phyloP scores from a whole-genome alignment of 2,113 vertebrate species.

The Scortum barcoo region DNA sequence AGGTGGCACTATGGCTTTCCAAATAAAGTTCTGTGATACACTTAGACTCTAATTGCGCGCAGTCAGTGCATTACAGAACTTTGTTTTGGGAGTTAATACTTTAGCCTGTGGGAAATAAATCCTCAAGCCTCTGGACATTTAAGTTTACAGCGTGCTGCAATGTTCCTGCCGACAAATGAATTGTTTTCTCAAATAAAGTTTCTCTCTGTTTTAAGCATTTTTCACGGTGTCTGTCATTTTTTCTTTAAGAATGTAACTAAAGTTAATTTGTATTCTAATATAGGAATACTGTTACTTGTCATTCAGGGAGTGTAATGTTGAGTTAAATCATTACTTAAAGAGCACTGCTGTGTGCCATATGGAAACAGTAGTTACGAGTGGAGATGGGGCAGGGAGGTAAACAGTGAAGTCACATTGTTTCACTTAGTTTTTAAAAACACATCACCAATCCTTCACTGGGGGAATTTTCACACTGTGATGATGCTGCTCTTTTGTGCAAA shows the following conservation, averaged over 20 bases:
- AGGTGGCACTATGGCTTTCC: constrained; percentile 85
- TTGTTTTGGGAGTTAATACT: constrained; percentile 87
- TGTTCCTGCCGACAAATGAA: constrained; percentile 35
- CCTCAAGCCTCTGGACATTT: constrained; percentile 72
- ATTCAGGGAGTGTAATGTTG: background rate
- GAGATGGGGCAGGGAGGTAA: constrained; percentile 67
- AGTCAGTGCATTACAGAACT: constrained; percentile 92
- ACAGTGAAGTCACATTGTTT: constrained; percentile 50
- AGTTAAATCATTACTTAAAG: constrained; percentile 46
- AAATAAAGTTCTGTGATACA: constrained; percentile 91
- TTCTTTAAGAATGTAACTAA: constrained; percentile 3
- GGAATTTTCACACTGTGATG: background rate
- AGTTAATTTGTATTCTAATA: constrained; percentile 16
- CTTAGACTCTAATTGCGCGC: constrained; percentile 86
- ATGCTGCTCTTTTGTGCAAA: background rate
- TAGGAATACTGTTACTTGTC: constrained; percentile 3
- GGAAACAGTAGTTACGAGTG: constrained; percentile 63
- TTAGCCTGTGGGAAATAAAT: constrained; percentile 64
- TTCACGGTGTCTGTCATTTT: constrained; percentile 22
- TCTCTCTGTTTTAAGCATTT: constrained; percentile 23
- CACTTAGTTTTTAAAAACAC: constrained; percentile 21
- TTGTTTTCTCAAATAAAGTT: constrained; percentile 68
- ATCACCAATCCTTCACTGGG: background rate
- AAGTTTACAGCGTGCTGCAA: constrained; percentile 28
- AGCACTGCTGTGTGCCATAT: constrained; percentile 66